These are phyloP conservation scores for Callosobruchus maculatus DNA, from an alignment of 2,888 invertebrate genomes.

Conservation along the genomic window DNA sequence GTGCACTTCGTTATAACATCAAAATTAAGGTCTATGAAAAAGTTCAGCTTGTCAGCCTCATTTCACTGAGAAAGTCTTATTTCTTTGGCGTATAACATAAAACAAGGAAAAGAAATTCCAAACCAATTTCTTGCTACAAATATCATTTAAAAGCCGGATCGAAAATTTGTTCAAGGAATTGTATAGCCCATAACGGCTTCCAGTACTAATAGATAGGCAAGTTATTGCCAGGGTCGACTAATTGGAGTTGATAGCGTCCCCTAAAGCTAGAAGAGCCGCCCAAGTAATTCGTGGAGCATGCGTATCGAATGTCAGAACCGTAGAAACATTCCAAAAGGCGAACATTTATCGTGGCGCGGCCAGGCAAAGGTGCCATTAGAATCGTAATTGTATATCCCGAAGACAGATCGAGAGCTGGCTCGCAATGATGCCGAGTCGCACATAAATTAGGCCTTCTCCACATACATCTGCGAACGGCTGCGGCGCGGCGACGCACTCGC, in stretches of 20 bases:
- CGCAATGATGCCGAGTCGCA: conserved; percentile 28
- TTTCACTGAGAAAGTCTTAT: too few relatives aligned
- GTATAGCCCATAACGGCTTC: too few relatives aligned
- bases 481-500: conserved; percentile 35
- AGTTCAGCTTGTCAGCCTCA: too few relatives aligned
- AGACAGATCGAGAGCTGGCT: conserved; percentile 15
- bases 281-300: background rate
- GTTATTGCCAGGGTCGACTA: too few relatives aligned
- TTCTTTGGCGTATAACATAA: too few relatives aligned
- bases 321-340: background rate
- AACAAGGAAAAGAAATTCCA: too few relatives aligned
- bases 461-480: conserved; percentile 20
- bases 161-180: too few relatives aligned
- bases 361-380: conserved; percentile 13
- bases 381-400: conserved; percentile 16
- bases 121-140: too few relatives aligned
- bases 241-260: background rate
- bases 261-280: background rate
- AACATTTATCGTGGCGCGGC: background rate
- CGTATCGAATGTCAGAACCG: background rate
- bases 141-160: too few relatives aligned
- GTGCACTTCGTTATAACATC: too few relatives aligned
- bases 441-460: conserved; percentile 38
- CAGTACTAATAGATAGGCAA: too few relatives aligned
- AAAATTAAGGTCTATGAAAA: too few relatives aligned